Conservation (phyloP, 1,140 invertebrate species). For the Pissodes strobi region DNA sequence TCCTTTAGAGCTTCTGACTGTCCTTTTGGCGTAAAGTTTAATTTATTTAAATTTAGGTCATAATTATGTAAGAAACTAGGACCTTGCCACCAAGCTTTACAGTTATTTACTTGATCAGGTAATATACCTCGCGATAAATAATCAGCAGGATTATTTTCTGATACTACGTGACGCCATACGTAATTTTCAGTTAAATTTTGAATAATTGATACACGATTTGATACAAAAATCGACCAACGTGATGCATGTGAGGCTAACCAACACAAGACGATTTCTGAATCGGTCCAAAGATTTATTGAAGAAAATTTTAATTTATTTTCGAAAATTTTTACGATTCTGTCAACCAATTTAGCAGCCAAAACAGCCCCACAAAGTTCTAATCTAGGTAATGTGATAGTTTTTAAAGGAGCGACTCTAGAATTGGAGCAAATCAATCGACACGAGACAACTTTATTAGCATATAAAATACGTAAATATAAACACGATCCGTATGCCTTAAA, state of each 20-base stretch:
- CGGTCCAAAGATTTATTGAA: slow-evolving; percentile 34
- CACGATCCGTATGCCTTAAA: slow-evolving; percentile 32
- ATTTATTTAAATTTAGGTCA: too few relatives aligned
- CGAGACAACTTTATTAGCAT: slow-evolving; percentile 24
- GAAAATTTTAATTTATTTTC: slow-evolving; percentile 52
- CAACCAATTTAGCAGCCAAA: too few relatives aligned
- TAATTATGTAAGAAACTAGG: too few relatives aligned
- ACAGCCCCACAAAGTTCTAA: slow-evolving; percentile 58
- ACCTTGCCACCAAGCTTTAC: too few relatives aligned
- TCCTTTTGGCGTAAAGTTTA: neutral
- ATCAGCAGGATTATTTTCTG: too few relatives aligned
- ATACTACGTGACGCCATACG: too few relatives aligned
- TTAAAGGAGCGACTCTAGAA: slow-evolving; percentile 55
- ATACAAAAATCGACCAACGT: slow-evolving; percentile 48
- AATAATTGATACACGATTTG: slow-evolving; percentile 51
- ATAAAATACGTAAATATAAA: slow-evolving; percentile 40
- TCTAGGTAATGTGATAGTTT: slow-evolving; percentile 55
- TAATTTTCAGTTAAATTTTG: slow-evolving; percentile 27
- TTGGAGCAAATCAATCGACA: slow-evolving; percentile 48
- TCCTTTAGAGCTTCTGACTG: too few relatives aligned
- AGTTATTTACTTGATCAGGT: slow-evolving; percentile 4
- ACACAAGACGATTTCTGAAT: too few relatives aligned
- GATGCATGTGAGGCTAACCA: too few relatives aligned
- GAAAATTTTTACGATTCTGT: slow-evolving; percentile 53
- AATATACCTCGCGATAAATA: slow-evolving; percentile 10